Conservation (phyloP, 2,113 vertebrate species). For the Xyrauchen texanus region DNA sequence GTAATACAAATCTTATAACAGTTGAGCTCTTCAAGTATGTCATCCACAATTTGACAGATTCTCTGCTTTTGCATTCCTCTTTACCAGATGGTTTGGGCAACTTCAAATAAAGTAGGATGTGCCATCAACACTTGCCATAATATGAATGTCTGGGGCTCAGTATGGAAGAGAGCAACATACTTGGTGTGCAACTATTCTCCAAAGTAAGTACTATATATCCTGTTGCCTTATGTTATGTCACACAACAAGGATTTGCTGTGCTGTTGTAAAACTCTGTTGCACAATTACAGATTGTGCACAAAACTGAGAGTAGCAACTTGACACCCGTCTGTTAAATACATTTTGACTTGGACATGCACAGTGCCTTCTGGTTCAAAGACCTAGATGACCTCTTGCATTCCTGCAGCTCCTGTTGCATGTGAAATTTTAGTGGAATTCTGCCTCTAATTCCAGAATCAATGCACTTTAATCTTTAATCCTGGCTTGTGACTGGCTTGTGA, state of each 20-base stretch:
- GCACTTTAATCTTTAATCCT: constrained; percentile 13
- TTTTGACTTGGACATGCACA: neutral
- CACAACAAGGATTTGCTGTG: constrained; percentile 39
- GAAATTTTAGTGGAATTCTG: constrained; percentile 10
- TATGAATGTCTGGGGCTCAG: constrained; percentile 97
- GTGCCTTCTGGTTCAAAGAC: constrained; percentile 49
- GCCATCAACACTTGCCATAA: constrained; percentile 94
- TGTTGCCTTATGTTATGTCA: too few species aligned
- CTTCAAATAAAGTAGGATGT: constrained; percentile 95
- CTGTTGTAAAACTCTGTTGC: neutral
- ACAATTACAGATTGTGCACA: neutral
- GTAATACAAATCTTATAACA: too few species aligned
- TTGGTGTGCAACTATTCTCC: constrained; percentile 98
- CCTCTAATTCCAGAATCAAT: constrained; percentile 57
- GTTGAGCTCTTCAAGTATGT: too few species aligned
- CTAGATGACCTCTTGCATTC: constrained; percentile 52
- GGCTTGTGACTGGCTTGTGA: constrained; percentile 57
- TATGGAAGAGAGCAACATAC: constrained; percentile 92
- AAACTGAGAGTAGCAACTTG: neutral
- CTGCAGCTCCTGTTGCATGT: constrained; percentile 3
- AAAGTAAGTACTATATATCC: constrained; percentile 81
- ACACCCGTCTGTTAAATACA: constrained; percentile 41
- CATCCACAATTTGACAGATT: too few species aligned
- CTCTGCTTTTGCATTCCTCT: constrained; percentile 17
- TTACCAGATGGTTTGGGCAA: constrained; percentile 97